A percentile compares a stretch with the other conserved stretches of the same genome.
These are phyloP conservation scores for Phalacrocorax carbo DNA, from an alignment of 2,113 vertebrate species.

Conservation along the genomic window DNA sequence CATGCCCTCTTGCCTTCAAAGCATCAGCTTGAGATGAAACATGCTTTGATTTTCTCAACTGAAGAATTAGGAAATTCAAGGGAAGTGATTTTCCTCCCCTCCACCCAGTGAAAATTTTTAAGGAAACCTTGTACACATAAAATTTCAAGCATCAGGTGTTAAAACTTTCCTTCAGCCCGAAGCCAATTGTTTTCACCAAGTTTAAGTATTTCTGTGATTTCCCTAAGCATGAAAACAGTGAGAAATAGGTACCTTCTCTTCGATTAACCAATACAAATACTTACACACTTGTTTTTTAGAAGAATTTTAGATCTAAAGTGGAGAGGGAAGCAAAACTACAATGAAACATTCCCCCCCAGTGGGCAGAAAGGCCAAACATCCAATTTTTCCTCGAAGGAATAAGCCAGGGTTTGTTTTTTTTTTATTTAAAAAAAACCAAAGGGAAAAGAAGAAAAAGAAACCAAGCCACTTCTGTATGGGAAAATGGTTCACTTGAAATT, in stretches of 20 bases:
- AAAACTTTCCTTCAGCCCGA: background rate
- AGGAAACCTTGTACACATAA: background rate
- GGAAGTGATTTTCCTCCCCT: background rate
- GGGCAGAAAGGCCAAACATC: background rate
- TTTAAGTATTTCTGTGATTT: background rate
- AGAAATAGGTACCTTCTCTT: background rate
- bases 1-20: rapidly evolving
- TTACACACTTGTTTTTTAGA: rapidly evolving
- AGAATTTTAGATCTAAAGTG: background rate
- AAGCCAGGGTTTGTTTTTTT: background rate
- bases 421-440: no score
- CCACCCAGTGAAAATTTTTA: background rate
- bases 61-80: background rate
- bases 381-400: constrained; percentile 19
- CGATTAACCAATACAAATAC: background rate
- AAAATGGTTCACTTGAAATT: background rate
- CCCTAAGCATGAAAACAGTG: background rate
- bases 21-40: background rate
- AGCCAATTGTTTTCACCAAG: background rate
- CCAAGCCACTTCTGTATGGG: background rate
- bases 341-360: background rate
- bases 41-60: rapidly evolving
- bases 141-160: rapidly evolving
- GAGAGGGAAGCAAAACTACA: background rate
- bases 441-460: background rate